Percentiles rank a stretch among this genome's conserved stretches.
These are phyloP conservation scores for Zaprionus capensis DNA, from an alignment of 1,140 invertebrate species.

Conservation along the genomic window DNA sequence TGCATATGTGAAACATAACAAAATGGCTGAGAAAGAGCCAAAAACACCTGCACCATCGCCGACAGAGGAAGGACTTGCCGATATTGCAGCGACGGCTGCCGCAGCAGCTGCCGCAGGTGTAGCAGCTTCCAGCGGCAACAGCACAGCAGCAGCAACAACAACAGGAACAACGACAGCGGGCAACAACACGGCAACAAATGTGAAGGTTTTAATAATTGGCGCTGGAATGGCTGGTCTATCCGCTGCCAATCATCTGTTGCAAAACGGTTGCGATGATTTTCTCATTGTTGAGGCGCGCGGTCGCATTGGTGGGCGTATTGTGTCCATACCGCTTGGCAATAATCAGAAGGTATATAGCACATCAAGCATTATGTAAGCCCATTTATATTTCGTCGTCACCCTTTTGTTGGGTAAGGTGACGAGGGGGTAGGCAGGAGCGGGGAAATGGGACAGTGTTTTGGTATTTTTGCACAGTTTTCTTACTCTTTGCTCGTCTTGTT, in stretches of 20 bases:
- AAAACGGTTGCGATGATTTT: slow-evolving; percentile 92
- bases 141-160: slow-evolving; percentile 10
- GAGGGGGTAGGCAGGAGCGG: neutral
- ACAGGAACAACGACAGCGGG: slow-evolving; percentile 5
- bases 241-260: slow-evolving; percentile 92
- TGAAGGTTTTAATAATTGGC: slow-evolving; percentile 92
- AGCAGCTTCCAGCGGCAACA: slow-evolving; percentile 23
- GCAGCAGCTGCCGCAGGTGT: slow-evolving; percentile 16
- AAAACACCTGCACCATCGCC: slow-evolving; percentile 77
- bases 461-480: slow-evolving; percentile 27
- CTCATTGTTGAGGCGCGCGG: slow-evolving; percentile 91
- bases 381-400: slow-evolving; percentile 1
- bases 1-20: slow-evolving; percentile 50
- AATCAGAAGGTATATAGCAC: slow-evolving; percentile 84
- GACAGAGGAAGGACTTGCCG: slow-evolving; percentile 63
- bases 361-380: slow-evolving; percentile 61
- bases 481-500: neutral
- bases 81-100: slow-evolving; percentile 33
- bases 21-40: slow-evolving; percentile 68
- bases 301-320: slow-evolving; percentile 92
- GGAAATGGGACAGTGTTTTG: slow-evolving; percentile 12
- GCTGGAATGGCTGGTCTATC: slow-evolving; percentile 94
- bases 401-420: neutral
- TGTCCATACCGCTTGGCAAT: slow-evolving; percentile 90
- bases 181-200: slow-evolving; percentile 48